Evolutionary conservation across 2,113 vertebrate species (phyloP).

Genomic region (Sciurus niger): DNA sequence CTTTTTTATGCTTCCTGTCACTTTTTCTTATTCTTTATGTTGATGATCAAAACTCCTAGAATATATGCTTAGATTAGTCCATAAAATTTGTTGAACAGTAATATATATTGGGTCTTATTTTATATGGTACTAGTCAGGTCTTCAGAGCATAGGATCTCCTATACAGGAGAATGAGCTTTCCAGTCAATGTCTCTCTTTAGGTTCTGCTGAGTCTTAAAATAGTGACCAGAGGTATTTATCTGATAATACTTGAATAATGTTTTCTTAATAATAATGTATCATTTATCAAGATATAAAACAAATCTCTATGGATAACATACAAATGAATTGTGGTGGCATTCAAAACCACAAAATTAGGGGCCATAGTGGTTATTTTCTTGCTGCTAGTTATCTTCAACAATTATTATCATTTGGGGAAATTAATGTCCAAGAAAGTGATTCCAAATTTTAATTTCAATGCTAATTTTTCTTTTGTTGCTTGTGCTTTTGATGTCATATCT

Average conservation of each 20-base stretch:
- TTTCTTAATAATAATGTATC: conserved; percentile 25
- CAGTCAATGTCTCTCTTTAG: not conserved
- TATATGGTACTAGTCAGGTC: conserved; percentile 16
- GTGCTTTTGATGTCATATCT: conserved; percentile 10
- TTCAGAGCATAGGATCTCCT: conserved; percentile 18
- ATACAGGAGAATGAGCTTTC: conserved; percentile 24
- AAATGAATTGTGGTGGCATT: conserved; percentile 19
- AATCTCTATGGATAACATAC: not conserved
- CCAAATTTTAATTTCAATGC: conserved; percentile 53
- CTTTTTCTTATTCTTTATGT: conserved; percentile 22
- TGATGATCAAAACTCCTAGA: not conserved
- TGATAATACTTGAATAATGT: conserved; percentile 14
- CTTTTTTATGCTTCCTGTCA: not conserved
- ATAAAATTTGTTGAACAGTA: conserved; percentile 45
- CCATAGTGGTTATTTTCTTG: not conserved
- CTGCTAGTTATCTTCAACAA: conserved; percentile 25
- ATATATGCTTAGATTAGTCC: conserved; percentile 25
- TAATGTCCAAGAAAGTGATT: not conserved
- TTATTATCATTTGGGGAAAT: not conserved
- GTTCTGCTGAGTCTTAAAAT: conserved; percentile 46
- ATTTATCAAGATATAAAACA: conserved; percentile 36
- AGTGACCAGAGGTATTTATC: conserved; percentile 27
- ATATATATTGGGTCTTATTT: not conserved
- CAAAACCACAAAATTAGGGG: conserved; percentile 26
- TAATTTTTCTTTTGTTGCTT: conserved; percentile 37